phyloP scores from a whole-genome alignment of 1,140 invertebrate species.

The Tenebrio molitor region DNA sequence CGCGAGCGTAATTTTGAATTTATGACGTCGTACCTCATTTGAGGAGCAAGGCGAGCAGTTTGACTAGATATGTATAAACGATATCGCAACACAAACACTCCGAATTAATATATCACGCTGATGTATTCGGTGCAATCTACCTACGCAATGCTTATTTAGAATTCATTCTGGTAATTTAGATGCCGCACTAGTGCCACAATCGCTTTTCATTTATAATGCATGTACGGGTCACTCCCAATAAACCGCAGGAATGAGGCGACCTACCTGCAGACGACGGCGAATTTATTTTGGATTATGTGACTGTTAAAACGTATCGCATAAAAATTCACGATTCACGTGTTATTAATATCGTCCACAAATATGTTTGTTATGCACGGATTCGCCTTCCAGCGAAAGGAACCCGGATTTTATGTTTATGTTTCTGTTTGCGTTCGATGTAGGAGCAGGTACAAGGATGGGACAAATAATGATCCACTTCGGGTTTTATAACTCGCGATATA shows the following conservation, averaged over 20 bases:
- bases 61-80: constrained; percentile 32
- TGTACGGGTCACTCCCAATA: constrained; percentile 12
- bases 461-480: neutral
- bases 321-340: neutral
- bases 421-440: constrained; percentile 21
- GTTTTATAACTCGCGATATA: too few species aligned
- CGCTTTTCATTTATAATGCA: constrained; percentile 16
- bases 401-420: constrained; percentile 30
- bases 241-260: constrained; percentile 1
- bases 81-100: constrained; percentile 36
- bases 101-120: constrained; percentile 33
- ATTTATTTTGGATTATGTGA: too few species aligned
- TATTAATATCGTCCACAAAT: constrained; percentile 25
- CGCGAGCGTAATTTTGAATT: constrained; percentile 27
- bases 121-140: constrained; percentile 42
- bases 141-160: constrained; percentile 46
- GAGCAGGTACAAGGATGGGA: neutral
- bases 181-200: constrained; percentile 24
- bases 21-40: constrained; percentile 22
- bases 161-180: constrained; percentile 47
- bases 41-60: constrained; percentile 30
- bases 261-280: too few species aligned
- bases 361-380: constrained; percentile 23
- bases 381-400: neutral
- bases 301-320: neutral